Evolutionary conservation across 2,113 vertebrate genomes (phyloP).

Genomic region (Harpagus bidentatus): DNA sequence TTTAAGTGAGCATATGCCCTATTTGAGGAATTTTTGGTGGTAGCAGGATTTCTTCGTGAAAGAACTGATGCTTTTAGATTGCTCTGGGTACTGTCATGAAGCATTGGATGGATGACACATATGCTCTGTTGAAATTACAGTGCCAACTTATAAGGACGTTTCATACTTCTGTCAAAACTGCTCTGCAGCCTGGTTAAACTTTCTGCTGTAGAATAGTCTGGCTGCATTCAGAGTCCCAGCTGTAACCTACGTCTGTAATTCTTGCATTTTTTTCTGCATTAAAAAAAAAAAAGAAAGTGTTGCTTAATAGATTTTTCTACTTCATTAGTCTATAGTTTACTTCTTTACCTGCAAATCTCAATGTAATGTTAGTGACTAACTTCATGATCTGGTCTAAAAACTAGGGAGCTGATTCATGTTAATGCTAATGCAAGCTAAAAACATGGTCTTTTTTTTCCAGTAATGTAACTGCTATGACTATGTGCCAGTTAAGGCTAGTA

Average conservation of each 20-base stretch:
- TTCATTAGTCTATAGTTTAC: background rate
- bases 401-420: background rate
- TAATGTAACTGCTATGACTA: background rate
- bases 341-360: background rate
- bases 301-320: background rate
- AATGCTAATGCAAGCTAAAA: background rate
- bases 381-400: background rate
- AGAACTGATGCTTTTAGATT: background rate
- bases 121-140: background rate
- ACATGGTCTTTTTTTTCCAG: background rate
- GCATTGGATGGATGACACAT: background rate
- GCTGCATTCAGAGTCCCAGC: background rate
- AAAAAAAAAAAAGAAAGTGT: background rate
- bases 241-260: background rate
- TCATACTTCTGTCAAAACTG: constrained; percentile 3
- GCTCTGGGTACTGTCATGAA: background rate
- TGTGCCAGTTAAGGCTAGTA: background rate
- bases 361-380: background rate
- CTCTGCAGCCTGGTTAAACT: background rate
- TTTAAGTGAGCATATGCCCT: background rate
- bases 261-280: background rate
- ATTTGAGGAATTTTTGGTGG: background rate
- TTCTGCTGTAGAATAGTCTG: background rate
- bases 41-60: background rate
- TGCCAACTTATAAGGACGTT: background rate